Base-by-base conservation (phyloP, 2,113 vertebrate genomes). In the Oryzias javanicus region DNA sequence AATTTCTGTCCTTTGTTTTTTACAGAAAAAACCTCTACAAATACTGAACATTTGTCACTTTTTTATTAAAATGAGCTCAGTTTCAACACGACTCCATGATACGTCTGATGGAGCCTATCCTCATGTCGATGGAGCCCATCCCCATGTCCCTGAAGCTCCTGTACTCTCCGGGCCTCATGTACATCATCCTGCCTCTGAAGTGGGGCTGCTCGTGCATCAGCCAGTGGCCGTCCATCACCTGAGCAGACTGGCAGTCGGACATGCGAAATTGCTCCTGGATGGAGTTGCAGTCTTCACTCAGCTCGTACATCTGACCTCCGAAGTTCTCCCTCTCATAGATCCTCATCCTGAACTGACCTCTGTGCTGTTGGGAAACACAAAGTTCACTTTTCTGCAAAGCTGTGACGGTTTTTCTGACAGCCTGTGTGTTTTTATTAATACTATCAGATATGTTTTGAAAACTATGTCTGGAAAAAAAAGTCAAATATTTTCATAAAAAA, bases 141-240 rank as follows among this genome's bases (percentile, higher is more conserved):
- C 82, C 87, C 77, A 82, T 81, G 19, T 90, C 86, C 47, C 69
- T 87, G 29, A 82, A 62, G 79, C 59, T 89, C 67, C 80, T 82
- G 84, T 91, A 83, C 82, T 91, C 90, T 29, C 89, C 88, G 4
- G 90, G 89, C 74, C 70, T 89, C 69, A 91, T 3, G 82, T 90
- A 91, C 45, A 86, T 79, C 87, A 83, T 79, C 79, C 60, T 88
- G 62, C 90, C 90, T 70, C 85, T 86, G 85, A 67, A 91, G 51
- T 90, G 62, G 61, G 91, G 82, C 78, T 89, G 88, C 78, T 92
- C 91, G 52, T 87, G 91, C 83, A 92, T 82, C 74, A 90, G 84
- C 91, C 91, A 92, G 83, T 92, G 90, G 53, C 91, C 91, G 0
- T 92, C 91, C 85, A 90, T 90, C 74, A 92, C 88, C 12, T 90